Evolutionary conservation across 23 tunicate species (phyloP), one percentile per base, ranked within the genome.

Genomic region (Aplidium turbinatum): DNA sequence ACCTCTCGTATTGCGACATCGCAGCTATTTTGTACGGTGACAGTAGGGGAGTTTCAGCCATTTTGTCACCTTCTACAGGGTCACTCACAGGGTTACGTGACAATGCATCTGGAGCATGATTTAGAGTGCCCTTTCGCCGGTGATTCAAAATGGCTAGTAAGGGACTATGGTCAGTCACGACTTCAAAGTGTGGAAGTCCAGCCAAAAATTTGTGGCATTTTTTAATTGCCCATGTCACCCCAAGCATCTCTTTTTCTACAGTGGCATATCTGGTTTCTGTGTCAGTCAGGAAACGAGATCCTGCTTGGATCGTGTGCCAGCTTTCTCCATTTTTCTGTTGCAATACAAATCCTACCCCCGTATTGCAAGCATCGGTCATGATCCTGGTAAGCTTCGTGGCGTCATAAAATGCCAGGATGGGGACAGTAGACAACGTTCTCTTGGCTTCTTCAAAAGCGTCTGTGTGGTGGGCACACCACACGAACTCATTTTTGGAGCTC

Each of bases 251-350:
- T 5, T 33, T 33, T 34, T 66, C 50, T 2, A 66, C 51, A 20
- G 46, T 66, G 21, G 73, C 73, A 18, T 66, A 66, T 2, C 73
- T 24, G 35, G 50, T 66, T 23, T 66, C 73, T 3, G 50, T 7
- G 21, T 66, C 73, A 29, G 26, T 66, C 50, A 66, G 36, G 36
- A 66, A 66, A 3, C 50, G 50, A 33, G 73, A 34, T 4, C 73
- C 73, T 7, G 25, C 45, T 66, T 66, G 73, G 28, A 66, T 51
- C 5, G 26, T 3, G 5, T 22, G 9, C 73, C 50, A 66, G 22
- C 3, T 66, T 19, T 34, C 34, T 30, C 50, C 73, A 30, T 66
- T 50, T 30, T 66, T 26, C 26, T 13, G 60, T n/a, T 54, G 60
- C 60, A n/a, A n/a, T 4, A 54, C 60, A n/a, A 54, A 54, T 16